Percentiles rank a stretch among this genome's conserved stretches.
phyloP scores from a whole-genome alignment of 2,797 vertebrate species.

The Argyrosomus regius region DNA sequence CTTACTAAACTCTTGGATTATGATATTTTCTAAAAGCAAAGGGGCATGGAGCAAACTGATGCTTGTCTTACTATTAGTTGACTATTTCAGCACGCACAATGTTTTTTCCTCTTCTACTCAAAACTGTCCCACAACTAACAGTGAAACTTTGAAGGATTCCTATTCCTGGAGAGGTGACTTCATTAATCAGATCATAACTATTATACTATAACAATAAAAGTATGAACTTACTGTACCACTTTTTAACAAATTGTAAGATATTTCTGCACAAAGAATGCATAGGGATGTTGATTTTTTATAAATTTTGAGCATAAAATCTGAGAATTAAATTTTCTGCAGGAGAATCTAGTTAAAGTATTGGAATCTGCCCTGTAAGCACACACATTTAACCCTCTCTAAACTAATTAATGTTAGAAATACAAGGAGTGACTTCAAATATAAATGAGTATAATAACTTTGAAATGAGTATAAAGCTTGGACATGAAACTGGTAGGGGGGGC shows the following conservation, averaged over 20 bases:
- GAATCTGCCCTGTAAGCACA: conserved; percentile 52
- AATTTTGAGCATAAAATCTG: conserved; percentile 29
- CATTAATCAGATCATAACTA: conserved; percentile 66
- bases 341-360: conserved; percentile 63
- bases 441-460: conserved; percentile 7
- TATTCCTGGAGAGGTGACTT: conserved; percentile 64
- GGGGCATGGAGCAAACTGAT: conserved; percentile 59
- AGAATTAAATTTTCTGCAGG: conserved; percentile 37
- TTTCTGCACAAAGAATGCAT: conserved; percentile 72
- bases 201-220: conserved; percentile 62
- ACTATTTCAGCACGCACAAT: conserved; percentile 74
- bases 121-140: conserved; percentile 46
- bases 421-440: conserved; percentile 41
- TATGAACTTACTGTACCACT: conserved; percentile 48
- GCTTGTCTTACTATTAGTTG: conserved; percentile 63
- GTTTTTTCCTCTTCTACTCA: conserved; percentile 61
- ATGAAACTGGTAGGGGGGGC: neutral
- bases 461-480: conserved; percentile 14
- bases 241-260: conserved; percentile 63
- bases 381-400: conserved; percentile 40
- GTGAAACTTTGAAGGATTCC: conserved; percentile 59
- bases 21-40: conserved; percentile 50
- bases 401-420: conserved; percentile 39
- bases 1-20: conserved; percentile 18
- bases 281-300: conserved; percentile 56